These are phyloP conservation scores for Tragulus kanchil DNA, from an alignment of 2,113 vertebrate genomes.

Conservation along the genomic window DNA sequence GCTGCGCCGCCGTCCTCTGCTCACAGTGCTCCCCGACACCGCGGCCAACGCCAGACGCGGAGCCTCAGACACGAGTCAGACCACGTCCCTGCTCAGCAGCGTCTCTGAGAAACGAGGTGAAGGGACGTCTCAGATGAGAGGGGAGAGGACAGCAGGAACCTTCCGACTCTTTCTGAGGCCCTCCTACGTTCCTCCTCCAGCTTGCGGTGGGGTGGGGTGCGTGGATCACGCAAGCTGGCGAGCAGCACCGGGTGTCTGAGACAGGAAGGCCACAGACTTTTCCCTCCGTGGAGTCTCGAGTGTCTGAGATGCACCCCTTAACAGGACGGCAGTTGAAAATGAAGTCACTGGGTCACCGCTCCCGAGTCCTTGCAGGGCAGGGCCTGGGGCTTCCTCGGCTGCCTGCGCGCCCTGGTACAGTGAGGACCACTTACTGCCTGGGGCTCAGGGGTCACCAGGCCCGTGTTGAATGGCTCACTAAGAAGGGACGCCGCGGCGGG, in stretches of 20 bases:
- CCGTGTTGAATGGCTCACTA: background rate
- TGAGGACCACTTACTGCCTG: background rate
- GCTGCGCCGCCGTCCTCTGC: too few species aligned
- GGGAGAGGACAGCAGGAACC: background rate
- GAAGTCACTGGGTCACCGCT: background rate
- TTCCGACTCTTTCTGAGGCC: background rate
- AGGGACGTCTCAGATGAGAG: background rate
- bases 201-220: too few species aligned
- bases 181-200: background rate
- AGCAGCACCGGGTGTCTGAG: background rate
- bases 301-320: background rate
- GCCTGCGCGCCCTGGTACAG: background rate
- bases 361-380: background rate
- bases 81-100: background rate
- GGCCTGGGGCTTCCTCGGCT: background rate
- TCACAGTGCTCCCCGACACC: background rate
- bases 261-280: rapidly evolving
- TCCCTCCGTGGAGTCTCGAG: background rate
- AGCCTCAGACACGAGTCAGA: background rate
- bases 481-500: background rate
- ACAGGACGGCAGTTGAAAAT: rapidly evolving
- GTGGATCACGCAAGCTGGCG: background rate
- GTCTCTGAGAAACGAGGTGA: background rate
- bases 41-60: rapidly evolving
- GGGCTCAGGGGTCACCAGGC: background rate